Evolutionary conservation across 1,140 invertebrate species (phyloP).

Genomic region (Drosophila seguyi): DNA sequence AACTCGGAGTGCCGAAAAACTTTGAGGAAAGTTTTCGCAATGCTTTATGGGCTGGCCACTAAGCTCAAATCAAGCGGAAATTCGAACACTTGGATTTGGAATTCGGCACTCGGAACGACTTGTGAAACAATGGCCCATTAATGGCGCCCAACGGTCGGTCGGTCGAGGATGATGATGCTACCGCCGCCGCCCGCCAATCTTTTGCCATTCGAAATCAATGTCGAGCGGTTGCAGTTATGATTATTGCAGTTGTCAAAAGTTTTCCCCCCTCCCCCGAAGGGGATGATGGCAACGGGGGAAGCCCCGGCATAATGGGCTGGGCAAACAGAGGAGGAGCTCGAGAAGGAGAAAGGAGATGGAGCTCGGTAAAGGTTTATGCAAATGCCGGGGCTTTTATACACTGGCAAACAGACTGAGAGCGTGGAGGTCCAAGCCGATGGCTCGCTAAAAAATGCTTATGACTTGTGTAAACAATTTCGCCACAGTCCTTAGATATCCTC

Average conservation of each 20-base stretch:
- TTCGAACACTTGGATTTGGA: slow-evolving; percentile 20
- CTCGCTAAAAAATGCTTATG: slow-evolving; percentile 82
- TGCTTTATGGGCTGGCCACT: slow-evolving; percentile 63
- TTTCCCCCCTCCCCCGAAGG: slow-evolving; percentile 23
- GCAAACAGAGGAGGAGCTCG: slow-evolving; percentile 33
- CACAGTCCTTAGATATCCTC: slow-evolving; percentile 34
- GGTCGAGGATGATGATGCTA: slow-evolving; percentile 29
- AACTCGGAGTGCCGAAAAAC: slow-evolving; percentile 58
- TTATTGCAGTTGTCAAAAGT: slow-evolving; percentile 77
- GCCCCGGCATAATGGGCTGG: slow-evolving; percentile 44
- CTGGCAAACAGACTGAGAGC: slow-evolving; percentile 59
- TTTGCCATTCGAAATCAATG: slow-evolving; percentile 71
- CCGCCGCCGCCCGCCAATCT: slow-evolving; percentile 62
- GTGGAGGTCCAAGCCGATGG: slow-evolving; percentile 47
- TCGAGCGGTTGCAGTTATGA: slow-evolving; percentile 73
- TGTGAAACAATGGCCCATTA: slow-evolving; percentile 75
- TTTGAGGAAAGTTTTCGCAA: slow-evolving; percentile 46
- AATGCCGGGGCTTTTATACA: slow-evolving; percentile 66
- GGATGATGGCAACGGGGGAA: slow-evolving; percentile 4
- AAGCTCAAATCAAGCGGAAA: slow-evolving; percentile 73
- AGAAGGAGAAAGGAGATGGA: background rate
- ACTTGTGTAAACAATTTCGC: slow-evolving; percentile 80
- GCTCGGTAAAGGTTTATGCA: slow-evolving; percentile 71
- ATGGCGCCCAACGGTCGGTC: slow-evolving; percentile 56
- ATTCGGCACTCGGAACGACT: slow-evolving; percentile 46